Conservation (phyloP, 2,888 invertebrate genomes). For the Tetragonisca angustula region DNA sequence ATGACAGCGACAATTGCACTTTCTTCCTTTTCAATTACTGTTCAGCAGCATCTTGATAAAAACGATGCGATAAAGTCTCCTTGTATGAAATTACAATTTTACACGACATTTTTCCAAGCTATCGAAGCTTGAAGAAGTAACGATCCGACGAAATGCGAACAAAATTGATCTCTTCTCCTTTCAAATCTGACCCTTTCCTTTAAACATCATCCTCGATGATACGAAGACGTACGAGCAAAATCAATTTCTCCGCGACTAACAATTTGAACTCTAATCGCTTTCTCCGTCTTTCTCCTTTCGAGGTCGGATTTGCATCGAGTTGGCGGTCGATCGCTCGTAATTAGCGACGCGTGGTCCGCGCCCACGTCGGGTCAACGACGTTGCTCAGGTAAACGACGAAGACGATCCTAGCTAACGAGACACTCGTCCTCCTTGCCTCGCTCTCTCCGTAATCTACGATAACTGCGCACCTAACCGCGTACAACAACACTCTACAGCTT, state of each 20-base stretch:
- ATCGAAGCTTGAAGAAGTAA: neutral
- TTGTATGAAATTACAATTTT: no score
- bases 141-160: neutral
- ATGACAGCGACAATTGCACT: no score
- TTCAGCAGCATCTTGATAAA: no score
- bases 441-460: slow-evolving; percentile 53
- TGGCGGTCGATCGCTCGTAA: slow-evolving; percentile 80
- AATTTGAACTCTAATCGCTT: slow-evolving; percentile 73
- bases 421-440: slow-evolving; percentile 50
- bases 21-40: no score
- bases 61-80: no score
- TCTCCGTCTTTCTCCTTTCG: slow-evolving; percentile 76
- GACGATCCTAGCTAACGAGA: slow-evolving; percentile 68
- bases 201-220: neutral
- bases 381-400: slow-evolving; percentile 52
- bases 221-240: neutral
- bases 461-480: slow-evolving; percentile 48
- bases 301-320: slow-evolving; percentile 78
- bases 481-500: neutral
- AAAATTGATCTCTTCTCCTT: neutral
- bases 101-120: neutral
- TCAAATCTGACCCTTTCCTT: neutral
- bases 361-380: slow-evolving; percentile 78
- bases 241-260: neutral
- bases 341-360: slow-evolving; percentile 82